A percentile compares a stretch with the other conserved stretches of the same genome.
phyloP scores from a whole-genome alignment of 1,140 invertebrate species.

The Augochlora pura region DNA sequence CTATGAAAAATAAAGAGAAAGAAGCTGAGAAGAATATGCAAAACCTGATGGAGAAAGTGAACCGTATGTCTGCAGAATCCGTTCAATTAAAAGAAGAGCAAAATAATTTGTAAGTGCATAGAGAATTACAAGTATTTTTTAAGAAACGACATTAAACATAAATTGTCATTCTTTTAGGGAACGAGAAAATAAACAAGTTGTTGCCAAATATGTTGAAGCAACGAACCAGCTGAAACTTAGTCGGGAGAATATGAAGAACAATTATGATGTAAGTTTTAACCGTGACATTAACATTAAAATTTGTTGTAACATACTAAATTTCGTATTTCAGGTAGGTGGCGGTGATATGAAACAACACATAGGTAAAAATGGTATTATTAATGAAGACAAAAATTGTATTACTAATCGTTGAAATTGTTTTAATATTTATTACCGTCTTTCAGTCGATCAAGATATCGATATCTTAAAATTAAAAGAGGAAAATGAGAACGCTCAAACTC shows the following conservation, averaged over 20 bases:
- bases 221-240: conserved; percentile 68
- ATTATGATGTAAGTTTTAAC: conserved; percentile 63
- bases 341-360: conserved; percentile 57
- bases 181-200: conserved; percentile 73
- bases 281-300: neutral
- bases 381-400: neutral
- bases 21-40: conserved; percentile 65
- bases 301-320: neutral
- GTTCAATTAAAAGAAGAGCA: conserved; percentile 65
- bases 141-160: neutral
- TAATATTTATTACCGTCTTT: conserved; percentile 8
- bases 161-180: conserved; percentile 59
- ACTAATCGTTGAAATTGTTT: too few species aligned
- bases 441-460: conserved; percentile 45
- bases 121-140: neutral
- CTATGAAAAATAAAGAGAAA: conserved; percentile 64
- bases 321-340: conserved; percentile 31
- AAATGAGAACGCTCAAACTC: conserved; percentile 84
- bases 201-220: conserved; percentile 66
- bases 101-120: conserved; percentile 65
- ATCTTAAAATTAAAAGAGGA: conserved; percentile 81
- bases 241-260: conserved; percentile 74
- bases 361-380: conserved; percentile 37
- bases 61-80: conserved; percentile 62
- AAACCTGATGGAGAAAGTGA: conserved; percentile 70